Evolutionary conservation across 1,140 invertebrate species (phyloP), one percentile per base, ranked within the genome.

Genomic region (Caenorhabditis tropicalis): DNA sequence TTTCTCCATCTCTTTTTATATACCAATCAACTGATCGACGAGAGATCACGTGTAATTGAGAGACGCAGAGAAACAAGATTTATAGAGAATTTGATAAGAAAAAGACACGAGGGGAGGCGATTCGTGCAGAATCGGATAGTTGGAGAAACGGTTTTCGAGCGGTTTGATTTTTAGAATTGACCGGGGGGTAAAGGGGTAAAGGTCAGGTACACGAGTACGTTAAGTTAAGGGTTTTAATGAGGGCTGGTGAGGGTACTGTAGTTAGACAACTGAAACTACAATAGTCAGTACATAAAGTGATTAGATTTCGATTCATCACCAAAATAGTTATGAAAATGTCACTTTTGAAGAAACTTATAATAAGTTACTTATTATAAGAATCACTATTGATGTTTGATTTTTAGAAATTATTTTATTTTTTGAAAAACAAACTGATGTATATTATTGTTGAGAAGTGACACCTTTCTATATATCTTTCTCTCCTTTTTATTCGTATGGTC

Each of bases 381-480:
- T n/a, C n/a, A n/a, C n/a, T n/a, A 29, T 58, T 58, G 53, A 58
- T 58, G 53, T 58, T 58, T 58, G 53, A 58, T 58, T 58, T 58
- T 58, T 24, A 29, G n/a, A n/a, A n/a, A n/a, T n/a, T 3, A 2
- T 10, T 7, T 27, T 29, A 58, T 6, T 19, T 58, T 58, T 58
- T 24, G 24, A 58, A 58, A 58, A 58, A 27, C 53, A 58, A 51
- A 46, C 10, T 51, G 49, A n/a, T 51, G 49, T n/a, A 19, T 51
- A 51, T 51, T 51, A 51, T 51, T 43, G n/a, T n/a, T n/a, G n/a
- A n/a, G n/a, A n/a, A n/a, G n/a, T n/a, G n/a, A n/a, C n/a, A n/a
- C n/a, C n/a, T n/a, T n/a, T n/a, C n/a, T n/a, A n/a, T n/a, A n/a
- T n/a, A n/a, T n/a, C n/a, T n/a, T 46, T 46, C 43, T 10, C 19